Percentiles rank a stretch among this genome's conserved stretches.
phyloP scores from a whole-genome alignment of 2,113 vertebrate genomes.

The Colaptes auratus region DNA sequence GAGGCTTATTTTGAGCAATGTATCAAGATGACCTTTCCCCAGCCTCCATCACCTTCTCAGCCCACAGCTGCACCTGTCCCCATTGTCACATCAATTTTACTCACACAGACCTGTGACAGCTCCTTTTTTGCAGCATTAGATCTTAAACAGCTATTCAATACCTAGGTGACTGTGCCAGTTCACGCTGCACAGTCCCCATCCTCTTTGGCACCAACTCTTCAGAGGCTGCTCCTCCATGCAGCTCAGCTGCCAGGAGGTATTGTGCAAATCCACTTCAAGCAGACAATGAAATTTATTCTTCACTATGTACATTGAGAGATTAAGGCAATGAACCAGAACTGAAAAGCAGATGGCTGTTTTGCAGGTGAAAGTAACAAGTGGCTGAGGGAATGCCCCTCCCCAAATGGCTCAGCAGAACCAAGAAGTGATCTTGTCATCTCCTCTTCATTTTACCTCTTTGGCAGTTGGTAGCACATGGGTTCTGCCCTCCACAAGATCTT shows the following conservation, averaged over 20 bases:
- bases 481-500: conserved; percentile 75
- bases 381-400: background rate
- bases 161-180: background rate
- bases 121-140: background rate
- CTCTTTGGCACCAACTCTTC: background rate
- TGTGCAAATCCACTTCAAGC: background rate
- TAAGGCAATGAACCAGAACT: background rate
- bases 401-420: background rate
- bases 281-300: background rate
- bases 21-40: background rate
- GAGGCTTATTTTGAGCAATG: background rate
- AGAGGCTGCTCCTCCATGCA: background rate
- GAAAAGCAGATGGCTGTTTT: background rate
- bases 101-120: background rate
- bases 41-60: background rate
- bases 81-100: background rate
- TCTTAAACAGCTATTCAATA: background rate
- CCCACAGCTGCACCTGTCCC: background rate
- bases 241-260: background rate
- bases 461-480: conserved; percentile 60
- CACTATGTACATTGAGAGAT: background rate
- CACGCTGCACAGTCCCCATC: background rate
- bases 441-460: conserved; percentile 81
- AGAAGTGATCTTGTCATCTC: background rate
- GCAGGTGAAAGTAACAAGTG: background rate